Evolutionary conservation across 2,113 vertebrate genomes (phyloP).

Genomic region (Leptobrachium ailaonicum): DNA sequence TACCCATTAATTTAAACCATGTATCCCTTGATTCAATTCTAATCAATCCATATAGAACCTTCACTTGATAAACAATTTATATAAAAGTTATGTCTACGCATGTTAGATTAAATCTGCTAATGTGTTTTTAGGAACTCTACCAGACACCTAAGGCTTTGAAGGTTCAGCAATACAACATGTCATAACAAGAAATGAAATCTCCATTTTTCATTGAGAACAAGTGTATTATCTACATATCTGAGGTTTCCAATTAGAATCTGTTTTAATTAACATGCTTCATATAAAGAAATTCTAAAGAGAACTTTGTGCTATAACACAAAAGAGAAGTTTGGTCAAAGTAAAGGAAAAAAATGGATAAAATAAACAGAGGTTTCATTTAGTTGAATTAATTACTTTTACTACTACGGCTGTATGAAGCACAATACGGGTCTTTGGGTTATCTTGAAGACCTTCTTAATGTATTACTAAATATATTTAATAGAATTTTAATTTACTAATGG

Average conservation of each 20-base stretch:
- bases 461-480: conserved; percentile 83
- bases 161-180: no score
- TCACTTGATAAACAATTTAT: no score
- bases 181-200: no score
- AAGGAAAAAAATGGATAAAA: conserved; percentile 60
- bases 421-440: conserved; percentile 71
- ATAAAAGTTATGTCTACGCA: no score
- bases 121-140: no score
- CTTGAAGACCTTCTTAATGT: conserved; percentile 74
- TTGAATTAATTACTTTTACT: conserved; percentile 75
- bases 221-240: conserved; percentile 13
- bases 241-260: conserved; percentile 8
- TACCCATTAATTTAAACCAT: no score
- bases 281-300: conserved; percentile 15
- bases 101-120: no score
- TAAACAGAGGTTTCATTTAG: conserved; percentile 63
- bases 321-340: conserved; percentile 60
- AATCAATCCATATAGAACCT: no score
- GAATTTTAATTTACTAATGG: conserved; percentile 81
- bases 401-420: conserved; percentile 71
- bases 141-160: no score
- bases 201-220: background rate
- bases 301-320: conserved; percentile 15
- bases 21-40: no score
- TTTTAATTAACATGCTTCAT: conserved; percentile 31